Base-by-base conservation (phyloP, 2,113 vertebrate species). In the Apteryx owenii region DNA sequence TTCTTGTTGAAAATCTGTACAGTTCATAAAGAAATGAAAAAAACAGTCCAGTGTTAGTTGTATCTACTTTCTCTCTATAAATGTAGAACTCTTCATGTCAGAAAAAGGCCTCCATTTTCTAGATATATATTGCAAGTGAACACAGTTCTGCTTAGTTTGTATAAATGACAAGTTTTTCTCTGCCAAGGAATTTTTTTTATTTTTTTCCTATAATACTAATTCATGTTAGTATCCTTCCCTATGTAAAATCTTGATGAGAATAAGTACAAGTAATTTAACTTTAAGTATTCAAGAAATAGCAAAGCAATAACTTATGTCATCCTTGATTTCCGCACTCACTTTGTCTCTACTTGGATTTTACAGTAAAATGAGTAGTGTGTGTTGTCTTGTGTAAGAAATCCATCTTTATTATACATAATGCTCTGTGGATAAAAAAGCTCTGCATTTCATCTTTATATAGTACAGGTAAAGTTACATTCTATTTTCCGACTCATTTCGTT, bases 31-130 rank as follows among this genome's bases (percentile, higher is more conserved):
- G 79, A 66, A 54, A 29, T 50, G 33, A 81, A 36, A 62, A 38
- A 82, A 56, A 28, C 60, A 53, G 20, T 58, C 25, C 17, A 36
- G 0, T 6, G 1, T 73, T 60, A 83, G 8, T 38, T 58, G 0
- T 81, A 28, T 69, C 7, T 69, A 6, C 9, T 36, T 73, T 14
- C 2, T 60, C 7, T 8, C 4, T 69, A 4, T 75, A n/a, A 64
- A 64, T n/a, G 22, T 46, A 54, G 9, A 25, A 46, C 36, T 28
- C 51, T 62, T 82, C 25, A 40, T 40, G 38, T 77, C 14, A 81
- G 21, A 58, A 81, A 36, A 50, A 60, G 3, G 42, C 36, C 23
- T 50, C 16, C 7, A 3, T 73, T 89, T 66, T 81, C 66, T 33
- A 36, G 31, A 36, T 20, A 16, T 4, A 11, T 5, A 7, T 46